Evolutionary conservation across 1,140 invertebrate species (phyloP).

Genomic region (Bombus balteatus): DNA sequence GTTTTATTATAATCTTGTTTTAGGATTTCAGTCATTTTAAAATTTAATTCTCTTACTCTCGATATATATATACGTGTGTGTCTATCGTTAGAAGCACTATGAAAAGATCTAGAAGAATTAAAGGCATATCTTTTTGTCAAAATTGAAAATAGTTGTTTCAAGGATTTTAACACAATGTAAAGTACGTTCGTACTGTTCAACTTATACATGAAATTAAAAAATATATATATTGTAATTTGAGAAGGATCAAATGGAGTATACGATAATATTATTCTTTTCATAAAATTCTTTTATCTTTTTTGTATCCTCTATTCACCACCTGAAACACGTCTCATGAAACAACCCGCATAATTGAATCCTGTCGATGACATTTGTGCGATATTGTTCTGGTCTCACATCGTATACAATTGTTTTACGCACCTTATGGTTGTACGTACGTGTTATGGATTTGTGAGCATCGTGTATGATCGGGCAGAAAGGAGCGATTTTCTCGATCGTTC

Average conservation of each 20-base stretch:
- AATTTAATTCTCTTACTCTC: too few species aligned
- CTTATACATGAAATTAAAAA: not conserved
- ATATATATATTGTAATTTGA: not conserved
- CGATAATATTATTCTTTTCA: not conserved
- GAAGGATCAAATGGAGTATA: not conserved
- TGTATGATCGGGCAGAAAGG: conserved; percentile 26
- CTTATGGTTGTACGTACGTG: conserved; percentile 55
- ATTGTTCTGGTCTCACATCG: not conserved
- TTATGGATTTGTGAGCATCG: conserved; percentile 79
- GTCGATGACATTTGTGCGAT: not conserved
- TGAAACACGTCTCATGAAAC: not conserved
- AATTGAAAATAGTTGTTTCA: too few species aligned
- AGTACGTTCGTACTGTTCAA: too few species aligned
- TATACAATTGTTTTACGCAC: conserved; percentile 1
- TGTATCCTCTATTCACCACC: not conserved
- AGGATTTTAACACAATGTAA: too few species aligned
- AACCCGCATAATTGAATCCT: not conserved
- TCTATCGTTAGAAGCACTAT: too few species aligned
- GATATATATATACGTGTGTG: too few species aligned
- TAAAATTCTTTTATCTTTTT: not conserved
- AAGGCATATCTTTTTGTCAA: too few species aligned
- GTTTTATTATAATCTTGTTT: too few species aligned
- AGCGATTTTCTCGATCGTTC: conserved; percentile 30
- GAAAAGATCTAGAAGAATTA: too few species aligned
- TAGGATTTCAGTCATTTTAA: too few species aligned